A percentile compares a stretch with the other conserved stretches of the same genome.
These are phyloP conservation scores for Zaprionus kolodkinae DNA, from an alignment of 1,140 invertebrate species.

Conservation along the genomic window DNA sequence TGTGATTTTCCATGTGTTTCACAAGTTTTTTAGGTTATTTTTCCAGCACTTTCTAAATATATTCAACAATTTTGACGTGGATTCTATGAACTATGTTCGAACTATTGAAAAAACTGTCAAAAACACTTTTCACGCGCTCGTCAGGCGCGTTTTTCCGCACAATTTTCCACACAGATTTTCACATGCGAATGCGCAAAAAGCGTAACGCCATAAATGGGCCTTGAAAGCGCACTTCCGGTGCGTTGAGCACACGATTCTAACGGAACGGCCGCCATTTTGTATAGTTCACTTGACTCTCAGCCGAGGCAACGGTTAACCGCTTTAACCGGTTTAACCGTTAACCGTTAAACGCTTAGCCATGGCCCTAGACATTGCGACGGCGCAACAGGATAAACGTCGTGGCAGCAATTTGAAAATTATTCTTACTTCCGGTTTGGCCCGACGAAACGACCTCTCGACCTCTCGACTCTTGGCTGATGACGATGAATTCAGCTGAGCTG, in stretches of 20 bases:
- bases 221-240: conserved; percentile 67
- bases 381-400: conserved; percentile 67
- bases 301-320: neutral
- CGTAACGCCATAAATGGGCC: conserved; percentile 48
- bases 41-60: conserved; percentile 30
- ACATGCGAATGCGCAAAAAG: conserved; percentile 51
- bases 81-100: neutral
- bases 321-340: neutral
- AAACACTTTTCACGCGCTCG: neutral
- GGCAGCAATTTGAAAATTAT: conserved; percentile 51
- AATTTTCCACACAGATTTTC: conserved; percentile 38
- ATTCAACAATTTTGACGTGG: neutral
- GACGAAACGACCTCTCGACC: conserved; percentile 34
- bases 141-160: conserved; percentile 15
- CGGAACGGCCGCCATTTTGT: conserved; percentile 29
- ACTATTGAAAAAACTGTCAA: neutral
- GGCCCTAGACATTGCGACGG: conserved; percentile 62
- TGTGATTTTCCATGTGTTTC: conserved; percentile 37
- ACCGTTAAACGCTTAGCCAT: neutral
- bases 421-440: conserved; percentile 72
- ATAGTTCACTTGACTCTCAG: neutral
- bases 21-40: conserved; percentile 57
- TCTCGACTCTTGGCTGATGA: conserved; percentile 8
- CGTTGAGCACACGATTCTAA: conserved; percentile 50
- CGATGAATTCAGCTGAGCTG: conserved; percentile 42